Evolutionary conservation across 2,888 invertebrate genomes (phyloP).

Genomic region (Ormyrus rosae): DNA sequence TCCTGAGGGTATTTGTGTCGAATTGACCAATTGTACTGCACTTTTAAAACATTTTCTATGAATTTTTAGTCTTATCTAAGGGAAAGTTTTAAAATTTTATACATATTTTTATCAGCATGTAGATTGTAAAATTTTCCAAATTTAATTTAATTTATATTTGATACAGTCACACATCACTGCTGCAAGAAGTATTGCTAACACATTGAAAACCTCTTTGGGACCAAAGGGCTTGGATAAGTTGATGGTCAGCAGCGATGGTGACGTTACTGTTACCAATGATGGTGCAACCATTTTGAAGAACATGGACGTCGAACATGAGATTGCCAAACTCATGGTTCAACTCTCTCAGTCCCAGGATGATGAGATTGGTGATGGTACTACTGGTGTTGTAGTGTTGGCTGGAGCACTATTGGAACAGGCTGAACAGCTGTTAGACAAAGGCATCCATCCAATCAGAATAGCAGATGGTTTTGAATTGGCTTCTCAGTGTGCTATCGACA

Average conservation of each 20-base stretch:
- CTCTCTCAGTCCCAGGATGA: slow-evolving; percentile 99
- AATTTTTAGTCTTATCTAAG: not conserved
- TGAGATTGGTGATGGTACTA: slow-evolving; percentile 99
- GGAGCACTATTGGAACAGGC: slow-evolving; percentile 97
- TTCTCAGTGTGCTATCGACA: slow-evolving; percentile 89
- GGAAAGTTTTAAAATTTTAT: not conserved
- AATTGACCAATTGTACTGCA: too few species aligned
- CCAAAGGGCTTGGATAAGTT: slow-evolving; percentile 98
- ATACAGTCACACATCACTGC: slow-evolving; percentile 97
- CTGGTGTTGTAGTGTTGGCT: slow-evolving; percentile 94
- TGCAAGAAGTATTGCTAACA: slow-evolving; percentile 94
- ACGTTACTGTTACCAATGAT: slow-evolving; percentile 98
- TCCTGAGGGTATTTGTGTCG: slow-evolving; percentile 11
- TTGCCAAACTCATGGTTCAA: slow-evolving; percentile 98
- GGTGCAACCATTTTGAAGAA: slow-evolving; percentile 99
- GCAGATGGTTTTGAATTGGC: slow-evolving; percentile 99
- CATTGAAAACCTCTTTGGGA: slow-evolving; percentile 94
- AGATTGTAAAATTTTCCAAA: not conserved
- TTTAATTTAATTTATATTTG: slow-evolving; percentile 42
- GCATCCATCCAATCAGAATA: slow-evolving; percentile 98
- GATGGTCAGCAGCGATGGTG: slow-evolving; percentile 97
- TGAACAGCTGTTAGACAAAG: slow-evolving; percentile 92
- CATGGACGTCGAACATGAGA: slow-evolving; percentile 99
- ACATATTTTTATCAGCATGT: not conserved
- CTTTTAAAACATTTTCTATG: not conserved